Conservation (phyloP, 1,140 invertebrate genomes). For the Lordiphosa mommai region DNA sequence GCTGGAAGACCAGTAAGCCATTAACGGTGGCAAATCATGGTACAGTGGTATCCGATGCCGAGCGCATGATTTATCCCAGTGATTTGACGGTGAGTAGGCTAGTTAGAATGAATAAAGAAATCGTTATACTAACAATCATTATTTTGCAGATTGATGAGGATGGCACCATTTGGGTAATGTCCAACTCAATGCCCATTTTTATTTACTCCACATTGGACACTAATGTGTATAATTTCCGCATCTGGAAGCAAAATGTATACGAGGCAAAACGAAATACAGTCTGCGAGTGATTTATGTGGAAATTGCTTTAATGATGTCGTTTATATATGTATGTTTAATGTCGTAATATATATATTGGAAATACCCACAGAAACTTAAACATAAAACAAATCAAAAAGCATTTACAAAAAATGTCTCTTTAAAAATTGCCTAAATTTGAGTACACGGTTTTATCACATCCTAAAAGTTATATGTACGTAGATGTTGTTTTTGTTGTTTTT, state of each 20-base stretch:
- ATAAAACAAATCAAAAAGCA: slow-evolving; percentile 70
- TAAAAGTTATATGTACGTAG: slow-evolving; percentile 45
- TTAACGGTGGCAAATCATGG: slow-evolving; percentile 82
- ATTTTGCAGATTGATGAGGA: slow-evolving; percentile 79
- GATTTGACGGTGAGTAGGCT: slow-evolving; percentile 65
- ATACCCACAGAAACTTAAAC: slow-evolving; percentile 50
- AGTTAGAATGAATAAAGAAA: background rate
- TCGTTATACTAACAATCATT: background rate
- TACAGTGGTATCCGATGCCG: slow-evolving; percentile 82
- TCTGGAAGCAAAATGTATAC: slow-evolving; percentile 78
- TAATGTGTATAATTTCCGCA: slow-evolving; percentile 82
- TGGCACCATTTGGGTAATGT: slow-evolving; percentile 82
- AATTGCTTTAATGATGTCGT: slow-evolving; percentile 60
- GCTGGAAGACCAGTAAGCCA: slow-evolving; percentile 83
- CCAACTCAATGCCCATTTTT: slow-evolving; percentile 83
- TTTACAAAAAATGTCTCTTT: slow-evolving; percentile 51
- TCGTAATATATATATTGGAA: slow-evolving; percentile 40
- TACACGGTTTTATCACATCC: slow-evolving; percentile 72
- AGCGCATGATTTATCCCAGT: slow-evolving; percentile 84
- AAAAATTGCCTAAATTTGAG: slow-evolving; percentile 76
- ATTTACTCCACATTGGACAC: slow-evolving; percentile 82
- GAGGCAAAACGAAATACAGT: slow-evolving; percentile 58
- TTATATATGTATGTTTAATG: slow-evolving; percentile 38
- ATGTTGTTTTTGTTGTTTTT: slow-evolving; percentile 32
- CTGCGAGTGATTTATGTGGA: slow-evolving; percentile 58